These are phyloP conservation scores for Istiophorus platypterus DNA, from an alignment of 2,113 vertebrate genomes.

Conservation along the genomic window DNA sequence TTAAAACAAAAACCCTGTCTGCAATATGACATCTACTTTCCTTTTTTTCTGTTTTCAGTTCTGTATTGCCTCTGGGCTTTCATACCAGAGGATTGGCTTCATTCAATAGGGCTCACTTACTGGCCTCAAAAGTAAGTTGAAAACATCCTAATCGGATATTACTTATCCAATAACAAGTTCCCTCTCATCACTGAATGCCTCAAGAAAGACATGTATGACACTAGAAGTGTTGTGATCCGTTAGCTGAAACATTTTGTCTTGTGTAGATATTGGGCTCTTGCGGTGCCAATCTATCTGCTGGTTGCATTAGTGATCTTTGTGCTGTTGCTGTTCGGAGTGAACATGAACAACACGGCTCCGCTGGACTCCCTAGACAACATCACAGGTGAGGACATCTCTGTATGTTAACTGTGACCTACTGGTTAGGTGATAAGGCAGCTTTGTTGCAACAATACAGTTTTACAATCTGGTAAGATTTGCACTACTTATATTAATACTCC, in stretches of 20 bases:
- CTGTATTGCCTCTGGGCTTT: slow-evolving; percentile 96
- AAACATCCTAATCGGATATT: not conserved
- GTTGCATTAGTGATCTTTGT: slow-evolving; percentile 84
- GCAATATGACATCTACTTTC: not conserved
- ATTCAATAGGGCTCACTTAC: slow-evolving; percentile 92
- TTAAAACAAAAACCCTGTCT: not conserved
- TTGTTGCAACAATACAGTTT: not conserved
- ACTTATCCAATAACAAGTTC: not conserved
- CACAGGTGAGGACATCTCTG: slow-evolving; percentile 84
- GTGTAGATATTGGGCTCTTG: slow-evolving; percentile 94
- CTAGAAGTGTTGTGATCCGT: not conserved
- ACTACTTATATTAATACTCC: not conserved
- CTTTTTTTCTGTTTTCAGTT: slow-evolving; percentile 77
- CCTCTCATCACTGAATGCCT: not conserved
- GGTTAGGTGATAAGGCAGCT: not conserved
- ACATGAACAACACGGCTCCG: slow-evolving; percentile 94
- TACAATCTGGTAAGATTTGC: not conserved
- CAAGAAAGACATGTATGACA: not conserved
- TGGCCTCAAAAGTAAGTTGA: slow-evolving; percentile 97
- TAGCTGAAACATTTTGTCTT: slow-evolving; percentile 6
- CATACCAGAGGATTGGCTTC: slow-evolving; percentile 93
- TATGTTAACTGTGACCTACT: too few species aligned
- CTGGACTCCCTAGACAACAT: slow-evolving; percentile 91
- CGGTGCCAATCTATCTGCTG: slow-evolving; percentile 90
- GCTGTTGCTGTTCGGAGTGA: slow-evolving; percentile 91